Conservation (phyloP, 2,797 vertebrate genomes). For the Enteromius thamalakanensis region DNA sequence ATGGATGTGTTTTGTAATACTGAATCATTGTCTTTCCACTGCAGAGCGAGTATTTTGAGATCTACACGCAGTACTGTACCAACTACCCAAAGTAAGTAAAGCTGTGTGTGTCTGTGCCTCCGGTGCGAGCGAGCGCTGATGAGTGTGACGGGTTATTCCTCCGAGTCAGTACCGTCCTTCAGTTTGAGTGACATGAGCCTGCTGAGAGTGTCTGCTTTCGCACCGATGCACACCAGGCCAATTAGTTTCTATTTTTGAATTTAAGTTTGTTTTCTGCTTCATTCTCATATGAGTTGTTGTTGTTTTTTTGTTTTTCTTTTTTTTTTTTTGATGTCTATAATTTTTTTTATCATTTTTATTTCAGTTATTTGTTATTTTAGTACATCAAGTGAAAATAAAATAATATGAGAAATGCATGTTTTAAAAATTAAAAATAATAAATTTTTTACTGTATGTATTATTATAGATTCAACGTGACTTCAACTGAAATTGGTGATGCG, state of each 20-base stretch:
- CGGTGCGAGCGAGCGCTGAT: neutral
- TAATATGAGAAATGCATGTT: neutral
- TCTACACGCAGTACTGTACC: constrained; percentile 98
- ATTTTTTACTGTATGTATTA: neutral
- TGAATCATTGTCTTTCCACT: constrained; percentile 46
- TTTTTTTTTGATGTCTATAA: no score
- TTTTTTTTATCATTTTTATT: no score
- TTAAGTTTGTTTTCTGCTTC: neutral
- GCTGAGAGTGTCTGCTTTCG: constrained; percentile 5
- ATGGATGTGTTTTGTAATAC: neutral
- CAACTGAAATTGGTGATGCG: neutral
- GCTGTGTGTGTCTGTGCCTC: neutral
- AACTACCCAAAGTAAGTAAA: constrained; percentile 96
- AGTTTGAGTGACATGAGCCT: constrained; percentile 2
- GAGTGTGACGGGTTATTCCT: constrained; percentile 33
- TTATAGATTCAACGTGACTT: neutral
- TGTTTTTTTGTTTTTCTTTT: no score
- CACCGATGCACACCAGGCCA: no score
- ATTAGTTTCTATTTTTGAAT: neutral
- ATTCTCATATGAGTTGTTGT: neutral
- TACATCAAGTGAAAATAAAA: neutral
- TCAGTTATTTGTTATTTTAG: neutral
- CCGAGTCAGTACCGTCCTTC: constrained; percentile 19
- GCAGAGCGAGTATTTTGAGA: constrained; percentile 94
- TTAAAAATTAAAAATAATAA: neutral